Evolutionary conservation across 2,888 invertebrate genomes (phyloP).

Genomic region (Taenaris catops): DNA sequence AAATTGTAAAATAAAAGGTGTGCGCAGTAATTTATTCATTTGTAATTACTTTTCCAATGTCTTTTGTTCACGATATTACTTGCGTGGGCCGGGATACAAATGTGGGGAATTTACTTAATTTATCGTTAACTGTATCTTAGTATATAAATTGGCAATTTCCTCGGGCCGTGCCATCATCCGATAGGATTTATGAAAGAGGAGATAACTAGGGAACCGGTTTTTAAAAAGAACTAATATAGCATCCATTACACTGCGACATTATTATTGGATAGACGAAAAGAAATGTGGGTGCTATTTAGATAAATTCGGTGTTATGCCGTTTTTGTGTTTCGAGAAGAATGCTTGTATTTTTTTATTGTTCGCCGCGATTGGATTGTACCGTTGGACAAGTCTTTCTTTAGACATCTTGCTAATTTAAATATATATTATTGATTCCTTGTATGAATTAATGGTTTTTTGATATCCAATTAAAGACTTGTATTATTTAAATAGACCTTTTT

Average conservation of each 20-base stretch:
- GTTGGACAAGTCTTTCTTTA: constrained; percentile 1
- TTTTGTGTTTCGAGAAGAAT: constrained; percentile 3
- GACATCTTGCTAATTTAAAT: too few species aligned
- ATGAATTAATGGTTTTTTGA: too few species aligned
- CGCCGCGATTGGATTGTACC: constrained; percentile 2
- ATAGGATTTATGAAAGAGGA: constrained; percentile 39
- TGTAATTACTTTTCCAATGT: constrained; percentile 5
- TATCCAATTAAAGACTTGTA: too few species aligned
- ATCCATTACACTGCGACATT: constrained; percentile 25
- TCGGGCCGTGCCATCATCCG: constrained; percentile 33
- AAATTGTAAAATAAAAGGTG: not conserved
- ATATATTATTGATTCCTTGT: too few species aligned
- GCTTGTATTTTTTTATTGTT: constrained; percentile 1
- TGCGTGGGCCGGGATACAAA: constrained; percentile 38
- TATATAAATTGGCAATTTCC: constrained; percentile 63
- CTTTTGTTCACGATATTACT: constrained; percentile 21
- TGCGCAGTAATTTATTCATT: not conserved
- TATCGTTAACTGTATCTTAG: constrained; percentile 45
- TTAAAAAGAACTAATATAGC: constrained; percentile 26
- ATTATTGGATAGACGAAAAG: constrained; percentile 21
- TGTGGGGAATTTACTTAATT: constrained; percentile 48
- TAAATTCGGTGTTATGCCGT: constrained; percentile 20
- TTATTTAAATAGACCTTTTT: too few species aligned
- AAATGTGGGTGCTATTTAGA: constrained; percentile 29
- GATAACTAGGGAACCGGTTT: constrained; percentile 28